Base-by-base conservation (phyloP, 2,113 vertebrate species). In the Aix galericulata region DNA sequence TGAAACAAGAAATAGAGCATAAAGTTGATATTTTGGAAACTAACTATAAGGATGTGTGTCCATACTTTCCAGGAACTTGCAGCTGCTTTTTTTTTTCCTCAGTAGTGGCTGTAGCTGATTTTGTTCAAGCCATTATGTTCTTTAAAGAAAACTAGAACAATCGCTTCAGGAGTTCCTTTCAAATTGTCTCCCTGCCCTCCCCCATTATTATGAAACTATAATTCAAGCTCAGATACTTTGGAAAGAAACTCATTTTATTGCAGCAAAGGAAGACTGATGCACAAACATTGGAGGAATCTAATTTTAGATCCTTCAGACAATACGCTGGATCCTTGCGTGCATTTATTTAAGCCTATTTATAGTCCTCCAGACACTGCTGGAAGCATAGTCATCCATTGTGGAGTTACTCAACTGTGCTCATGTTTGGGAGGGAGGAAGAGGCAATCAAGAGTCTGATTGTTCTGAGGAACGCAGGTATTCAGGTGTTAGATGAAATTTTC, bases 241-340 rank as follows among this genome's bases (percentile, higher is more conserved):
- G 89, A 94, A 82, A 96, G 72, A 76, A 87, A 95, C 89, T 85
- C 17, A 46, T 96, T 91, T 92, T 94, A 79, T 89, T 82, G 59
- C 84, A 92, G 82, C 32, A 77, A 83, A 94, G 85, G 84, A 94
- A 88, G 85, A 94, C 58, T 29, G 53, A 94, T 92, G 85, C 80
- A 50, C 85, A 93, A 94, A 95, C 91, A 74, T 85, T 82, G 80
- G 52, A 63, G 60, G 94, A 88, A 94, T 88, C 89, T 96, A 94
- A 94, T 97, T 96, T 96, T 96, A 93, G 93, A 66, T 72, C 91
- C 63, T 93, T 94, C 94, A 96, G 94, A 96, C 93, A 97, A 96
- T 91, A 68, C 2, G 4, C 82, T 95, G 89, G 66, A 93, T 96
- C 91, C 94, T 79, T 73, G 64, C 8, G 2, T 8, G 0, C 75